Evolutionary conservation across 2,888 invertebrate genomes (phyloP), one percentile per base, ranked within the genome.

Genomic region (Nomada hirtipes): DNA sequence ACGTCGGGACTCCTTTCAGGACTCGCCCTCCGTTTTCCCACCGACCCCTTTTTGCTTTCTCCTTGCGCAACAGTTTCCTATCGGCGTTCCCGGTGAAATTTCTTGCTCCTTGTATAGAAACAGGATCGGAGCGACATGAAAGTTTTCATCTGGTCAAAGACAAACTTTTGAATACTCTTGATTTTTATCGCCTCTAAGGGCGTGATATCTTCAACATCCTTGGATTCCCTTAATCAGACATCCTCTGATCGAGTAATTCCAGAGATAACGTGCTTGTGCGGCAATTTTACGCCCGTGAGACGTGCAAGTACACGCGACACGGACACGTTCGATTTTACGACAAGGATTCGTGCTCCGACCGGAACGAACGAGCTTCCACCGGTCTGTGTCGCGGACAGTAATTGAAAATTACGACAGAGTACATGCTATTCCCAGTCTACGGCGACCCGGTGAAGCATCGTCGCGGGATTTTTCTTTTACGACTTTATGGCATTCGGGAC

Each of bases 391-490:
- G 71, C 42, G 42, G 76, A 71, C 76, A 47, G 79, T 86, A 86
- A 86, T 86, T 86, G 84, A 76, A 86, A 86, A 84, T 86, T 86
- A 86, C 79, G 86, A 72, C 29, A 63, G 59, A 13, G 29, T 55
- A 76, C 29, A 29, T 57, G 65, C 63, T 20, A 29, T 20, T 9
- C 26, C 15, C 29, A 10, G 18, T 26, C 29, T 15, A 36, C 59
- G 59, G 20, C 20, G 42, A 55, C 26, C 44, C 7, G 20, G 26
- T 23, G 42, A 42, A 47, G 52, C 47, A 36, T 44, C 36, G 61
- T 42, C 59, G 23, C 13, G 52, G 44, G 78, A 47, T 55, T 65
- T 60, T 42, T 42, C 71, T 65, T 65, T 55, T 29, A 10, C 13
- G 57, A 68, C 57, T 64, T 63, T 47, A 64, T 26, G 57, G 9